These are phyloP conservation scores for Euplexia lucipara DNA, from an alignment of 2,888 invertebrate species.

Conservation along the genomic window DNA sequence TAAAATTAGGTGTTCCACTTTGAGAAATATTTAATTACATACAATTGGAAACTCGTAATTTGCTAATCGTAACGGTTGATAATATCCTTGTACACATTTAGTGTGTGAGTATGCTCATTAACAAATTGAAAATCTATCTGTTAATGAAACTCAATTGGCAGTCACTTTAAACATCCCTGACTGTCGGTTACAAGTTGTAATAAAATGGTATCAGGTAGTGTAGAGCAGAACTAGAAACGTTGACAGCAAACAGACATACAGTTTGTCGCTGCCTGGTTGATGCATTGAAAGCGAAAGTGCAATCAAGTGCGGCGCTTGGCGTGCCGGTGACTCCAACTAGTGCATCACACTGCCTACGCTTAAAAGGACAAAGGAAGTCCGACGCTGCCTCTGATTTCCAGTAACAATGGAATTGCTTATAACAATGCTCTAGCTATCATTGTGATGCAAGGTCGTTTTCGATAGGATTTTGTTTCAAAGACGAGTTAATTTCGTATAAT, in stretches of 20 bases:
- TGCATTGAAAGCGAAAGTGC: slow-evolving; percentile 85
- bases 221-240: slow-evolving; percentile 44
- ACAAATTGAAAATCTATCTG: slow-evolving; percentile 21
- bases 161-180: slow-evolving; percentile 6
- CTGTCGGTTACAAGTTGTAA: slow-evolving; percentile 18
- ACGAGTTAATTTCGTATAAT: slow-evolving; percentile 14
- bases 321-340: slow-evolving; percentile 61
- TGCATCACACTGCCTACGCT: slow-evolving; percentile 66
- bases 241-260: slow-evolving; percentile 43
- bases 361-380: slow-evolving; percentile 78
- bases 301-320: slow-evolving; percentile 74
- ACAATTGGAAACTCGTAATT: slow-evolving; percentile 19
- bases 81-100: not conserved
- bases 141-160: slow-evolving; percentile 11
- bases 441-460: slow-evolving; percentile 32
- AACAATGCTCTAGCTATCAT: slow-evolving; percentile 42
- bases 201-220: slow-evolving; percentile 48
- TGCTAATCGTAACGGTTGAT: slow-evolving; percentile 11
- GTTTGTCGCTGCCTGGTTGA: slow-evolving; percentile 66
- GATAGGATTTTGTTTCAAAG: slow-evolving; percentile 31
- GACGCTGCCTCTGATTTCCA: slow-evolving; percentile 62
- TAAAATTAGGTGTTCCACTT: slow-evolving; percentile 46
- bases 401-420: slow-evolving; percentile 58
- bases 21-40: slow-evolving; percentile 20
- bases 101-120: slow-evolving; percentile 15